These are phyloP conservation scores for Litoditis marina DNA, from an alignment of 2,888 invertebrate species.

Conservation along the genomic window DNA sequence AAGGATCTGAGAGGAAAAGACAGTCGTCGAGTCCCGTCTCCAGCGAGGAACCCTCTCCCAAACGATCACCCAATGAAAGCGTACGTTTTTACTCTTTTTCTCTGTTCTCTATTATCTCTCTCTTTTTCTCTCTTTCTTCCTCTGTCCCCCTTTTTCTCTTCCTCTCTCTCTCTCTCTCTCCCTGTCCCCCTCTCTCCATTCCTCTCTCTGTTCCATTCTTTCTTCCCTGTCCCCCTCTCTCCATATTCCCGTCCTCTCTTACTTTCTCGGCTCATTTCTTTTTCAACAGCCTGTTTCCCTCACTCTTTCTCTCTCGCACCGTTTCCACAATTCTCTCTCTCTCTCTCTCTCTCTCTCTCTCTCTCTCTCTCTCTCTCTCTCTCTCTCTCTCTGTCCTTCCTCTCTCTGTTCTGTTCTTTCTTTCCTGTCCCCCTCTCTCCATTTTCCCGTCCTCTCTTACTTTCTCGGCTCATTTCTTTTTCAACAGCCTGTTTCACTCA, in stretches of 20 bases:
- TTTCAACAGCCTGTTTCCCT: conserved; percentile 1
- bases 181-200: background rate
- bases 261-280: conserved; percentile 12
- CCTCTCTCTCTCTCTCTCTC: conserved; percentile 1
- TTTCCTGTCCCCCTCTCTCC: background rate
- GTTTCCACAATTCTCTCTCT: background rate
- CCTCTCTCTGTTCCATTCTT: background rate
- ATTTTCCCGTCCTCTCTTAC: background rate
- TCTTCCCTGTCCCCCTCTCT: background rate
- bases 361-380: background rate
- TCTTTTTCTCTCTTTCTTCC: background rate
- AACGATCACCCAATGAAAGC: background rate
- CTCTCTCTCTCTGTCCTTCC: background rate
- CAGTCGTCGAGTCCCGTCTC: no score
- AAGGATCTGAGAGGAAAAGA: conserved; percentile 63
- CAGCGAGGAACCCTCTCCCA: no score
- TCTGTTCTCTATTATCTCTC: background rate
- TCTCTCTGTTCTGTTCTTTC: background rate
- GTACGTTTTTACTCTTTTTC: background rate
- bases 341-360: background rate
- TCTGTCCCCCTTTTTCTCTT: conserved; percentile 1
- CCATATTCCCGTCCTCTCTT: background rate
- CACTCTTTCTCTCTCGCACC: background rate
- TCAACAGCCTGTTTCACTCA: background rate
- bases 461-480: conserved; percentile 11